These are phyloP conservation scores for Dryadula phaetusa DNA, from an alignment of 2,888 invertebrate species.

Conservation along the genomic window DNA sequence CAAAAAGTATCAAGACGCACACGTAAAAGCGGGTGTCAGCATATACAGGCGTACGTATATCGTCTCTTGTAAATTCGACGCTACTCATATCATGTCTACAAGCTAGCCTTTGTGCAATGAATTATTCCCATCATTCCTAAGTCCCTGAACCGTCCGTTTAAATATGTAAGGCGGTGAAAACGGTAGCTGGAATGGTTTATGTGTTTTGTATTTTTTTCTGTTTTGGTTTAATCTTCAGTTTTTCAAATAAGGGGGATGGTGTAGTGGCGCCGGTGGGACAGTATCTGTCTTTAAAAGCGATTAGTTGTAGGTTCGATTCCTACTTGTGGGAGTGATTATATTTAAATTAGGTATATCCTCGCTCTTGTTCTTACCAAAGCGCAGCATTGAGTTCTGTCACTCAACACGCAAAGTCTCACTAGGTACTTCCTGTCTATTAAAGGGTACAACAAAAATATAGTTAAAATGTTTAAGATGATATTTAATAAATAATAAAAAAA, in stretches of 20 bases:
- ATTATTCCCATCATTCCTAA: slow-evolving; percentile 29
- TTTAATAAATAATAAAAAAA: no score
- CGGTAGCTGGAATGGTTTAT: slow-evolving; percentile 29
- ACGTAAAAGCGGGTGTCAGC: slow-evolving; percentile 2
- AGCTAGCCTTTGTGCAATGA: slow-evolving; percentile 25
- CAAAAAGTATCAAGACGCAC: neutral
- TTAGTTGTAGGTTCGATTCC: no score
- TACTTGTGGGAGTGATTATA: no score
- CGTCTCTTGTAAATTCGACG: slow-evolving; percentile 14
- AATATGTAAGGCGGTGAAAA: slow-evolving; percentile 30
- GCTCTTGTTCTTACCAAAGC: no score
- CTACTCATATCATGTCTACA: slow-evolving; percentile 13
- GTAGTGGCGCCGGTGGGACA: no score
- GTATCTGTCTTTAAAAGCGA: no score
- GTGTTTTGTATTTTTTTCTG: slow-evolving; percentile 11
- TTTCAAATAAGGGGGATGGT: neutral
- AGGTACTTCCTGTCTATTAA: no score
- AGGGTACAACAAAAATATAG: no score
- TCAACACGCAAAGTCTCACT: no score
- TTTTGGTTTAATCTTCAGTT: neutral
- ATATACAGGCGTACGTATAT: neutral
- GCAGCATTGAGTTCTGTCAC: no score
- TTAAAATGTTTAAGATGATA: no score
- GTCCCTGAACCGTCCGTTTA: slow-evolving; percentile 26
- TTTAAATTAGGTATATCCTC: no score